Base-by-base conservation (phyloP, 1,140 invertebrate species). In the Sitodiplosis mosellana region DNA sequence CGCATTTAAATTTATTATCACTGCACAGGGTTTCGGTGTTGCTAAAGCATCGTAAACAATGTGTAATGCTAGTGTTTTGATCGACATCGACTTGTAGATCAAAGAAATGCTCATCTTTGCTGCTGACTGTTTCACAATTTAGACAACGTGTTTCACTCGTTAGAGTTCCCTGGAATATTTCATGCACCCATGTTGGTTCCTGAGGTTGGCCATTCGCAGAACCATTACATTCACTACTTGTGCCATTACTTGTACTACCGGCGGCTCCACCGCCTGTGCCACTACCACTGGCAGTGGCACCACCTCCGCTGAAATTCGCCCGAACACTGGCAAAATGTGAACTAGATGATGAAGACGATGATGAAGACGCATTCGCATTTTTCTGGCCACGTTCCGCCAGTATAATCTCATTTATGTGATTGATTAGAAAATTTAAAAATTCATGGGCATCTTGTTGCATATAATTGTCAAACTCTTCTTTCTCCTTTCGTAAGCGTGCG, bases 391-490 rank as follows among this genome's bases (percentile, higher is more conserved):
- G 76, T 66, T 90, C 86, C 51, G 85, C 84, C 64, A 90, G 67
- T 56, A 98, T 86, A 53, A 88, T 88, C 73, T 90, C 87, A 70
- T 88, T 90, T 59, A 91, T 90, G 63, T 87, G 86, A 70, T 99
- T 99, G 45, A 99, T 88, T 43, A 99, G 74, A 68, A 97, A 99
- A 67, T 99, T 99, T 43, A 99, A 74, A 73, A 99, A 99, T 69
- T 99, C 95, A 66, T 99, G 95, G 42, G 95, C 95, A 82, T 99
- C 95, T 73, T 99, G 95, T 67, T 99, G 94, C 84, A 97, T 92
- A 62, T 96, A 98, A 68, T 99, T 99, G 69, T 99, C 94, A 76
- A 99, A 99, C 59, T 94, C 81, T 69, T 96, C 93, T 80, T 99
- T 99, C 72, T 99, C 95, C 75, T 99, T 98, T 57, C 94, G 78